Conservation (phyloP, 2,888 invertebrate genomes). For the Oxytorus armatus region DNA sequence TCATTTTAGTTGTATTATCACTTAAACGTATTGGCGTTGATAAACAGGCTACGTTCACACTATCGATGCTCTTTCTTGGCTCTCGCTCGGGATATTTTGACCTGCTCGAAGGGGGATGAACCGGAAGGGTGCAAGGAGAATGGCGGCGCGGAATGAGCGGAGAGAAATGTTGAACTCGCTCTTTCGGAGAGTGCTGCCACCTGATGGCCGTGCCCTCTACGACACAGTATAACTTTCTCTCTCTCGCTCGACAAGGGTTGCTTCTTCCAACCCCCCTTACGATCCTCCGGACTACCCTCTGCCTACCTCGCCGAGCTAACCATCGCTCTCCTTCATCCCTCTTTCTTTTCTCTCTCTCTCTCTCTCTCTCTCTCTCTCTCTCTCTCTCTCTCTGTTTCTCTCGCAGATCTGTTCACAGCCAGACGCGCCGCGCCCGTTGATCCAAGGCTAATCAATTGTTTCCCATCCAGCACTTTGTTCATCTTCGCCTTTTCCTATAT, state of each 20-base stretch:
- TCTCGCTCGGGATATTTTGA: constrained; percentile 24
- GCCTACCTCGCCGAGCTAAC: no score
- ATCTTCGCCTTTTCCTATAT: constrained; percentile 15
- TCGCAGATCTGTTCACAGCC: constrained; percentile 65
- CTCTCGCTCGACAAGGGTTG: no score
- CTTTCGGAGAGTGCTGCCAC: constrained; percentile 69
- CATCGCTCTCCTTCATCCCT: no score
- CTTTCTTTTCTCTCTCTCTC: no score
- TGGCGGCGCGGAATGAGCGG: constrained; percentile 8
- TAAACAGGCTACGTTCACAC: constrained; percentile 38
- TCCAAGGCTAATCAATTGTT: constrained; percentile 75
- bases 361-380: no score
- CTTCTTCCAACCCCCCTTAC: no score
- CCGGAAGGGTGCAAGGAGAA: constrained; percentile 21
- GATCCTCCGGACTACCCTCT: no score
- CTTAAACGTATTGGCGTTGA: constrained; percentile 26
- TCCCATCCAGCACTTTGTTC: constrained; percentile 37
- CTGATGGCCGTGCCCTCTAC: constrained; percentile 74
- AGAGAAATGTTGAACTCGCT: constrained; percentile 23
- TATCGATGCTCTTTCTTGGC: constrained; percentile 52
- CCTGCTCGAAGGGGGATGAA: constrained; percentile 41
- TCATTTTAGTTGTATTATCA: constrained; percentile 8
- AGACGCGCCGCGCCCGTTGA: constrained; percentile 75
- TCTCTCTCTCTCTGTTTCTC: constrained; percentile 42
- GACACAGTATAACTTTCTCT: constrained; percentile 44